Evolutionary conservation across 2,797 vertebrate genomes (phyloP).

Genomic region (Eleutherodactylus coqui): DNA sequence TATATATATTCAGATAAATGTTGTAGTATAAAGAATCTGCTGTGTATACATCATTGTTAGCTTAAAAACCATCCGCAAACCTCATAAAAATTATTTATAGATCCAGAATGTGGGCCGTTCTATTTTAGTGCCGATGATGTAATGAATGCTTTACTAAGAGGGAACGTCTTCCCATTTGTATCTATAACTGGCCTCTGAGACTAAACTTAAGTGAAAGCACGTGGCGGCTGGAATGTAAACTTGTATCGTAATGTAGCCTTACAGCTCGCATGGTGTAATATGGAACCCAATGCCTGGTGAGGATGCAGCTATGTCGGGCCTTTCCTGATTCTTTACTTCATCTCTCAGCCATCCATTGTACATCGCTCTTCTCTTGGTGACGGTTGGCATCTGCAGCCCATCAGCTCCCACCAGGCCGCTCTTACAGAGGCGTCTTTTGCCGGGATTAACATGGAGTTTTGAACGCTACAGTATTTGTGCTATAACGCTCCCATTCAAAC

Average conservation of each 20-base stretch:
- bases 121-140: neutral
- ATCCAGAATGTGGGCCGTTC: neutral
- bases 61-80: neutral
- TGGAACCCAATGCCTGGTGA: slow-evolving; percentile 26
- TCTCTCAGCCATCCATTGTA: slow-evolving; percentile 33
- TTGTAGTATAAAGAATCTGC: neutral
- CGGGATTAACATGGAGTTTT: too few relatives aligned
- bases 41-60: neutral
- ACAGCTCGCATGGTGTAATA: slow-evolving; percentile 19
- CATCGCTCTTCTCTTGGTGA: neutral
- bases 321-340: slow-evolving; percentile 42
- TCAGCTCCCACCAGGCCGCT: neutral
- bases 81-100: neutral
- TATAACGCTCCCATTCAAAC: too few relatives aligned
- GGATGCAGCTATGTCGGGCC: slow-evolving; percentile 22
- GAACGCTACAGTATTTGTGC: too few relatives aligned
- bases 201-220: slow-evolving; percentile 24
- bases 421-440: too few relatives aligned
- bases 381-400: slow-evolving; percentile 19
- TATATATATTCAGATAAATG: neutral
- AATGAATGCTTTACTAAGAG: neutral
- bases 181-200: slow-evolving; percentile 31
- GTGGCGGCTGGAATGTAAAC: slow-evolving; percentile 41
- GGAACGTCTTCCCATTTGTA: neutral
- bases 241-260: slow-evolving; percentile 35